phyloP scores from a whole-genome alignment of 2,797 vertebrate species.

The Cynopterus sphinx region DNA sequence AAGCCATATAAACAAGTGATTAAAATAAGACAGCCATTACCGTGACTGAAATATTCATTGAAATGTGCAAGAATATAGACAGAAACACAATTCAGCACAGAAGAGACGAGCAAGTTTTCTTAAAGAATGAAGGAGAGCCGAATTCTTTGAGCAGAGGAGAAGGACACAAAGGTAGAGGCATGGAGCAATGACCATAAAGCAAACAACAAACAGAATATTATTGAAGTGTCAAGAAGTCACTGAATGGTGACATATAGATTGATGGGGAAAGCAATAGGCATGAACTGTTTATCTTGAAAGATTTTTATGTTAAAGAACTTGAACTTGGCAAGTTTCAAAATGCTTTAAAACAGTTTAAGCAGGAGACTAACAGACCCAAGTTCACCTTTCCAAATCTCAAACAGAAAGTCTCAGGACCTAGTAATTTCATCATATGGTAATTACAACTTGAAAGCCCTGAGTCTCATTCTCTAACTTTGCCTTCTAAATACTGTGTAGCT shows the following conservation, averaged over 20 bases:
- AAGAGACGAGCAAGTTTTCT: not conserved
- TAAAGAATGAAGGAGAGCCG: not conserved
- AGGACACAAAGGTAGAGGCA: not conserved
- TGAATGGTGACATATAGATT: not conserved
- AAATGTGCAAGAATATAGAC: not conserved
- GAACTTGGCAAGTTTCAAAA: not conserved
- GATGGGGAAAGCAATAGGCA: not conserved
- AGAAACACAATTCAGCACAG: not conserved
- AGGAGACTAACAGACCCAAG: not conserved
- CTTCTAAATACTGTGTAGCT: not conserved
- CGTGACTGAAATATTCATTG: not conserved
- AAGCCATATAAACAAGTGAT: not conserved
- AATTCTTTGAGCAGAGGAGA: not conserved
- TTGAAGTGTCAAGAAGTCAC: not conserved
- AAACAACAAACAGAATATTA: not conserved
- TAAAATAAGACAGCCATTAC: not conserved
- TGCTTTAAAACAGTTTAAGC: not conserved
- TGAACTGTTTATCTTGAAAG: not conserved
- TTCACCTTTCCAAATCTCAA: not conserved
- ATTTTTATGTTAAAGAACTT: not conserved
- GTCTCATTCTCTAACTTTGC: not conserved
- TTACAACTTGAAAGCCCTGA: not conserved
- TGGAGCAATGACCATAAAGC: not conserved
- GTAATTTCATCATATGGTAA: not conserved
- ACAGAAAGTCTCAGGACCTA: not conserved